Conservation (phyloP, 2,797 vertebrate genomes). For the Distichodus sexfasciatus region DNA sequence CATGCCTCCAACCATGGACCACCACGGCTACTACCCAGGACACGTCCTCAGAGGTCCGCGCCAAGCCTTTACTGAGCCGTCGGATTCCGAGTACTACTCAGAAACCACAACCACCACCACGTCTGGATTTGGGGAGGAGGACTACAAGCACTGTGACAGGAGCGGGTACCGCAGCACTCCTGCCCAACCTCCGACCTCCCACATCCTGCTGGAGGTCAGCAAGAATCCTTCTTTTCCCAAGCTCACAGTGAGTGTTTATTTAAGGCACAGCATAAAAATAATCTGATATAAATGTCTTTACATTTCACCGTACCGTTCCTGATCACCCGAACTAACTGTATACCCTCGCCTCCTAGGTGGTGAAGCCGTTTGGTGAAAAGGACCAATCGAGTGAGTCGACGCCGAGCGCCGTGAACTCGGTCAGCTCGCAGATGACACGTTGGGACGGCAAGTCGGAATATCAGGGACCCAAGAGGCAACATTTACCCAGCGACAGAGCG, state of each 20-base stretch:
- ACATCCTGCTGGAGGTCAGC: conserved; percentile 82
- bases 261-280: too few species aligned
- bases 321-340: background rate
- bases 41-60: conserved; percentile 59
- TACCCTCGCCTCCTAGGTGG: conserved; percentile 72
- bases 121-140: conserved; percentile 74
- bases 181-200: conserved; percentile 64
- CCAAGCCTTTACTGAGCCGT: conserved; percentile 75
- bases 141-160: conserved; percentile 75
- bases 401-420: conserved; percentile 57
- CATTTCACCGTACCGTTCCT: background rate
- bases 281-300: background rate
- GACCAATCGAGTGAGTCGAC: conserved; percentile 60
- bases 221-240: conserved; percentile 83
- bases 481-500: conserved; percentile 66
- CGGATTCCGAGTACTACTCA: conserved; percentile 80
- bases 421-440: conserved; percentile 63
- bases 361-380: conserved; percentile 87
- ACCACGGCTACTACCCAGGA: conserved; percentile 74
- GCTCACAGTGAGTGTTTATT: conserved; percentile 71
- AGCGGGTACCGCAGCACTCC: conserved; percentile 68
- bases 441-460: conserved; percentile 65
- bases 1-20: conserved; percentile 71
- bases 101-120: conserved; percentile 78
- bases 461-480: conserved; percentile 60